Evolutionary conservation across 2,113 vertebrate species (phyloP).

Genomic region (Heterocephalus glaber): DNA sequence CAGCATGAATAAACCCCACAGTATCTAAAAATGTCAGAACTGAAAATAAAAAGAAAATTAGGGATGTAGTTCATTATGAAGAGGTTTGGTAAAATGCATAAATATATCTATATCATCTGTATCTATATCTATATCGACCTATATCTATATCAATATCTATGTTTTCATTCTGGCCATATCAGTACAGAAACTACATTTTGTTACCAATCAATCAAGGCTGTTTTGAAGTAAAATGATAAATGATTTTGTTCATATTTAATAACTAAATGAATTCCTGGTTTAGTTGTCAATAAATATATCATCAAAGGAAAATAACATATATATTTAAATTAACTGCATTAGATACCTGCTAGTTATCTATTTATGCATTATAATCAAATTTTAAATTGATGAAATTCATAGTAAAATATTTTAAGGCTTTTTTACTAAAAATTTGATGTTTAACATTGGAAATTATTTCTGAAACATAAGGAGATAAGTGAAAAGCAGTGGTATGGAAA

Average conservation of each 20-base stretch:
- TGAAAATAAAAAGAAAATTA: not conserved
- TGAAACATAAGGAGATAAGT: not conserved
- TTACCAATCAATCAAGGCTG: not conserved
- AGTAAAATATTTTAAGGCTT: not conserved
- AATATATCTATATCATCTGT: not conserved
- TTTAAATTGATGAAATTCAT: not conserved
- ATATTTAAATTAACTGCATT: not conserved
- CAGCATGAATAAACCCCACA: not conserved
- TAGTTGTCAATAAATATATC: not conserved
- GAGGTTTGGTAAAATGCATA: not conserved
- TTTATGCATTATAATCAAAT: not conserved
- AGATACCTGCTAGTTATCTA: not conserved
- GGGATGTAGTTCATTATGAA: rapidly evolving
- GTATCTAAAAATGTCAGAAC: not conserved
- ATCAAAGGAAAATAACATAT: not conserved
- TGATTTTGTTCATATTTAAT: not conserved
- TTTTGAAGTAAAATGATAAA: slow-evolving; percentile 14
- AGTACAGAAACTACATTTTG: not conserved
- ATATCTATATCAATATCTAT: not conserved
- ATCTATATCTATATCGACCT: too few relatives aligned
- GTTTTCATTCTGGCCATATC: not conserved
- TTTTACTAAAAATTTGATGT: not conserved
- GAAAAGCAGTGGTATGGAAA: not conserved
- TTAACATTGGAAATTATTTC: not conserved
- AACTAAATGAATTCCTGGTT: not conserved